Evolutionary conservation across 2,888 invertebrate species (phyloP).

Genomic region (Drosophila recens): DNA sequence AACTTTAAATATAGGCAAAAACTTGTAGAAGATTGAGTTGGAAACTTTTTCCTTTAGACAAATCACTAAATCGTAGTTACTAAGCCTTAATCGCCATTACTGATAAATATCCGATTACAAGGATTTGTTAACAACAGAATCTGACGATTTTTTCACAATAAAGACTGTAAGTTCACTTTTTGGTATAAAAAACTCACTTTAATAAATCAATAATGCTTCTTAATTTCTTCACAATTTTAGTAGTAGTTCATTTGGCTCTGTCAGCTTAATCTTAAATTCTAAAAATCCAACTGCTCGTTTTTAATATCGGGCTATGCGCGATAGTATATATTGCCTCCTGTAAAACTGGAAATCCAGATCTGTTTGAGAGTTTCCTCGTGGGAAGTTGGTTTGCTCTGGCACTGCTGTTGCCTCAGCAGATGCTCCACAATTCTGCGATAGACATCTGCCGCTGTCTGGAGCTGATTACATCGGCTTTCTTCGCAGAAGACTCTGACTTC

Average conservation of each 20-base stretch:
- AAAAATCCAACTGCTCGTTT: neutral
- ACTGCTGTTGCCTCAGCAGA: slow-evolving; percentile 14
- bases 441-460: slow-evolving; percentile 53
- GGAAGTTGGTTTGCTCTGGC: neutral
- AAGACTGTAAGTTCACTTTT: no score
- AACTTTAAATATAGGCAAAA: neutral
- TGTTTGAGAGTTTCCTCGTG: slow-evolving; percentile 38
- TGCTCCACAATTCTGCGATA: slow-evolving; percentile 49
- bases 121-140: neutral
- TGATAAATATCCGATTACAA: neutral
- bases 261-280: slow-evolving; percentile 4
- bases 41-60: no score
- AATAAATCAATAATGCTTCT: neutral
- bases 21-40: neutral
- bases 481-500: slow-evolving; percentile 31
- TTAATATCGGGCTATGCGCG: slow-evolving; percentile 34
- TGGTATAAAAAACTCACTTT: neutral
- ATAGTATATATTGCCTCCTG: slow-evolving; percentile 60
- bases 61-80: no score
- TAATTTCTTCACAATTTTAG: neutral
- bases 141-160: neutral
- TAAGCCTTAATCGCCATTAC: neutral
- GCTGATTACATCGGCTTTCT: slow-evolving; percentile 53
- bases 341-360: slow-evolving; percentile 67
- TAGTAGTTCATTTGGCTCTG: slow-evolving; percentile 4